Percentiles rank a stretch among this genome's conserved stretches.
These are phyloP conservation scores for Sturnus vulgaris DNA, from an alignment of 2,113 vertebrate genomes.

Conservation along the genomic window DNA sequence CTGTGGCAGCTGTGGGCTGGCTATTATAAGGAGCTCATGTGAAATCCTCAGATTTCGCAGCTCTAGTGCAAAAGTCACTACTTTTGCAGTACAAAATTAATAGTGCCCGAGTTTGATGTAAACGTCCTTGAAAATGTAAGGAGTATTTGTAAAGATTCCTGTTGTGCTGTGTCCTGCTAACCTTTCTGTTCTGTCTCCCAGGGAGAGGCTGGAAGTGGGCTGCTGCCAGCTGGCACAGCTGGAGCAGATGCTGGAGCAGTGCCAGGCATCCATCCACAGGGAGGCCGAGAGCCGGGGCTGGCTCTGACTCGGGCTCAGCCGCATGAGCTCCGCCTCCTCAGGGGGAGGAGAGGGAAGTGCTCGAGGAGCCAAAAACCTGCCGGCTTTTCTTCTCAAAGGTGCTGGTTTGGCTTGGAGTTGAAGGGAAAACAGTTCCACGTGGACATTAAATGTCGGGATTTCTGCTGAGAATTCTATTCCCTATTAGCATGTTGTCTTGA, in stretches of 20 bases:
- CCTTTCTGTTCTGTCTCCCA: slow-evolving; percentile 31
- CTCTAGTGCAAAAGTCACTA: not conserved
- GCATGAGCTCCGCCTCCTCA: accelerated
- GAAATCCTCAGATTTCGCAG: not conserved
- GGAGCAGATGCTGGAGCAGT: slow-evolving; percentile 75
- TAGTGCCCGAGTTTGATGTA: not conserved
- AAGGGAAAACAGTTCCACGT: not conserved
- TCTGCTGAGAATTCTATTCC: not conserved
- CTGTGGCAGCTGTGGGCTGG: not conserved
- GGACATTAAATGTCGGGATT: not conserved
- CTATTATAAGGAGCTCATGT: not conserved
- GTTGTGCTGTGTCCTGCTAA: not conserved
- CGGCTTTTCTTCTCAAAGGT: not conserved
- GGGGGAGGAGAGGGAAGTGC: accelerated
- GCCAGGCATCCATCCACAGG: slow-evolving; percentile 42
- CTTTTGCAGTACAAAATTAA: not conserved
- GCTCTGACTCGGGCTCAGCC: not conserved
- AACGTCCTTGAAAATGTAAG: not conserved
- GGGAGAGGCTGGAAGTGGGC: slow-evolving; percentile 81
- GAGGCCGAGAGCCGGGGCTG: slow-evolving; percentile 62
- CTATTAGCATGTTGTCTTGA: not conserved
- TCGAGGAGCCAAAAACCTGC: not conserved
- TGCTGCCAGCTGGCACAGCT: slow-evolving; percentile 81
- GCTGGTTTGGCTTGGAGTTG: not conserved
- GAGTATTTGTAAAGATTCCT: not conserved